Percentiles rank a stretch among this genome's conserved stretches.
These are phyloP conservation scores for Lipophrys pholis DNA, from an alignment of 2,113 vertebrate genomes.

Conservation along the genomic window DNA sequence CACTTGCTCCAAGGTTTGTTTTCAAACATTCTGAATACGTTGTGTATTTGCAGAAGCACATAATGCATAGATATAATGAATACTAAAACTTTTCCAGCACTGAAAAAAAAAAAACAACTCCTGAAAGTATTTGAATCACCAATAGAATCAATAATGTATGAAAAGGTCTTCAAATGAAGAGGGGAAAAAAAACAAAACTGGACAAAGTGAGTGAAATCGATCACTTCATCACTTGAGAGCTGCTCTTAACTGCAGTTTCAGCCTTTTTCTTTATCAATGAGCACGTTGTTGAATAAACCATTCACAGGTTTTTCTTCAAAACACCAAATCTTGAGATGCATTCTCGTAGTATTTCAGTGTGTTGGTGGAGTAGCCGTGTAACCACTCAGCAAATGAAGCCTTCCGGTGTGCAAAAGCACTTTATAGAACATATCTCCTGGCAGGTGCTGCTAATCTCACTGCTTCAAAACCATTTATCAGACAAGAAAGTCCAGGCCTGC, in stretches of 20 bases:
- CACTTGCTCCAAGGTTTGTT: no score
- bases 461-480: slow-evolving; percentile 3
- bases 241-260: background rate
- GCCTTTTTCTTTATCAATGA: background rate
- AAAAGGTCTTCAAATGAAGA: no score
- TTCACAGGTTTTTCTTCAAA: no score
- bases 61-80: no score
- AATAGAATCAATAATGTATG: no score
- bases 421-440: background rate
- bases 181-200: no score
- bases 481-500: slow-evolving; percentile 18
- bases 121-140: no score
- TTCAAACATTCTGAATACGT: no score
- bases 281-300: background rate
- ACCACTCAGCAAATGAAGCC: background rate
- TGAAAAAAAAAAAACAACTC: no score
- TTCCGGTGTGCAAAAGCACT: background rate
- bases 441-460: background rate
- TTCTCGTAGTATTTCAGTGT: background rate
- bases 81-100: no score
- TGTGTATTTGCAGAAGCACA: no score
- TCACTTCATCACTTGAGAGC: background rate
- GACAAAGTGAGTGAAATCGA: no score
- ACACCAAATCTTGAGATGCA: background rate
- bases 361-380: background rate